Percentiles rank a stretch among this genome's conserved stretches.
Conservation (phyloP, 2,888 invertebrate genomes). For the Acleris holmiana region DNA sequence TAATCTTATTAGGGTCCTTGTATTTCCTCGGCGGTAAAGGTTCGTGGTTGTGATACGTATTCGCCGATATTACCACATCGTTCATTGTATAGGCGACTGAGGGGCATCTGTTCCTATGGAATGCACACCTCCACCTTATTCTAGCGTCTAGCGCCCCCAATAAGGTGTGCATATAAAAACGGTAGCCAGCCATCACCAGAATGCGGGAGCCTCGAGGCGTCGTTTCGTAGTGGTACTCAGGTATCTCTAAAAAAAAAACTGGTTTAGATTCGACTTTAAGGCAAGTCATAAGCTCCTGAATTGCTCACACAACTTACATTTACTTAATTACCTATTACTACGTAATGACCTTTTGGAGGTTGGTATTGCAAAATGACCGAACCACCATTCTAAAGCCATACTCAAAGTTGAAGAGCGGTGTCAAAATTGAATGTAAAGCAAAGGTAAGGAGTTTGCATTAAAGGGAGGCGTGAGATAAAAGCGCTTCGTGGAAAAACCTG, state of each 20-base stretch:
- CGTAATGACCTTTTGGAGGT: too few species aligned
- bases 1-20: too few species aligned
- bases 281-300: too few species aligned
- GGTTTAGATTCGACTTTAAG: neutral
- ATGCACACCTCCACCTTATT: slow-evolving; percentile 1
- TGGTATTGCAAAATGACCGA: too few species aligned
- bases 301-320: too few species aligned
- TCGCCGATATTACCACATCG: neutral
- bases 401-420: too few species aligned
- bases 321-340: too few species aligned
- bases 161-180: slow-evolving; percentile 1
- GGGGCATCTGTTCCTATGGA: neutral
- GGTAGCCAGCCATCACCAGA: slow-evolving; percentile 9
- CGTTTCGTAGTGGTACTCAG: slow-evolving; percentile 1
- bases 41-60: neutral
- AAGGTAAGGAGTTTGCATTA: too few species aligned
- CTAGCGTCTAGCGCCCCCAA: neutral
- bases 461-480: too few species aligned
- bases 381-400: too few species aligned
- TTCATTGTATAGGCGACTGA: neutral
- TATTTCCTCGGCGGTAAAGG: neutral
- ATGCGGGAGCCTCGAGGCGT: slow-evolving; percentile 14
- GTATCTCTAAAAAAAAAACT: neutral
- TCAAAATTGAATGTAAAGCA: too few species aligned
- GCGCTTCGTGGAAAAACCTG: too few species aligned